Percentiles rank a stretch among this genome's conserved stretches.
These are phyloP conservation scores for Nezara viridula DNA, from an alignment of 2,888 invertebrate genomes.

Conservation along the genomic window DNA sequence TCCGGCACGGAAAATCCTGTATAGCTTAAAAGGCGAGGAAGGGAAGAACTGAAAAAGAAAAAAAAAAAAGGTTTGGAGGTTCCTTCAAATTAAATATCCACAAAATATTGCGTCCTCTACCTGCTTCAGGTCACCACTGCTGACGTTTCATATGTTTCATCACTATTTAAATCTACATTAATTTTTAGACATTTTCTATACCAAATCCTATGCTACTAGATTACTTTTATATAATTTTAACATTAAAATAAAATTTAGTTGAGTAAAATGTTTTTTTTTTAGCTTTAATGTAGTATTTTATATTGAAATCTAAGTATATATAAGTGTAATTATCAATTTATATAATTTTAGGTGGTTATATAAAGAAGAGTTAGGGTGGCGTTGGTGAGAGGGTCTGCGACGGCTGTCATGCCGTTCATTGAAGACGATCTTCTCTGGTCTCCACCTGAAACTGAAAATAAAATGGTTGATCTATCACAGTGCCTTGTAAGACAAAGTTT, in stretches of 20 bases:
- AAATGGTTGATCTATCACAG: conserved; percentile 91
- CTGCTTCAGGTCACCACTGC: too few relatives aligned
- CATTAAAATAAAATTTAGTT: not conserved
- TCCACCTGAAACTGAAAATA: conserved; percentile 80
- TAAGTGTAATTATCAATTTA: not conserved
- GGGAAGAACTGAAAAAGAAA: too few relatives aligned
- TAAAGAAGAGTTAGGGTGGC: conserved; percentile 68
- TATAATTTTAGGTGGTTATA: conserved; percentile 67
- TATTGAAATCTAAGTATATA: not conserved
- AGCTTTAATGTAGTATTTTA: not conserved
- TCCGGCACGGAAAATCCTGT: too few relatives aligned
- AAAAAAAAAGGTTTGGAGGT: too few relatives aligned
- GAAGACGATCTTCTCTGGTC: conserved; percentile 96
- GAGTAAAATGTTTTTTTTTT: not conserved
- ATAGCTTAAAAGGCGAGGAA: too few relatives aligned
- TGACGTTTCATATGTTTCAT: too few relatives aligned
- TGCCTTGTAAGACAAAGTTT: conserved; percentile 78
- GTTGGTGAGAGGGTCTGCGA: conserved; percentile 65
- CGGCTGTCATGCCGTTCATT: conserved; percentile 78
- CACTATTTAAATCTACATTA: too few relatives aligned
- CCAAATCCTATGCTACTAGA: not conserved
- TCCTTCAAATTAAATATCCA: too few relatives aligned
- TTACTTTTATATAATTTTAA: not conserved
- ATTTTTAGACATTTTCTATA: not conserved
- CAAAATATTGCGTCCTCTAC: too few relatives aligned